These are phyloP conservation scores for Germaria angustata DNA, from an alignment of 2,888 invertebrate genomes.

Conservation along the genomic window DNA sequence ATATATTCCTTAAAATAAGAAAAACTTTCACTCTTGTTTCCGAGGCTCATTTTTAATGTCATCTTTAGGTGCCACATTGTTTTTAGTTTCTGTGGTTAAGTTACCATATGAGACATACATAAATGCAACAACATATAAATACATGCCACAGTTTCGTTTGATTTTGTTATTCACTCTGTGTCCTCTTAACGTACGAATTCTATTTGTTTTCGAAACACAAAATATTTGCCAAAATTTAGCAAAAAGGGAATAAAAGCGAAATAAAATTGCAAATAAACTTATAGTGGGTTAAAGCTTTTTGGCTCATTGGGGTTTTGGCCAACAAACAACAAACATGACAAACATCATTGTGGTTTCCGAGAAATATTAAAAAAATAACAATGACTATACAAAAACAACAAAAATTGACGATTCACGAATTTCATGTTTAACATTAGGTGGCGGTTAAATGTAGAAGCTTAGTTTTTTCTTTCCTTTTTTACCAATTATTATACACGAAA, in stretches of 20 bases:
- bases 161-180: constrained; percentile 31
- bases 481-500: constrained; percentile 33
- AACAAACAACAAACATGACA: constrained; percentile 51
- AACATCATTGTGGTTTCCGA: constrained; percentile 52
- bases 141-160: constrained; percentile 16
- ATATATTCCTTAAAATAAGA: constrained; percentile 37
- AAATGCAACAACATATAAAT: background rate
- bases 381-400: background rate
- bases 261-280: constrained; percentile 42
- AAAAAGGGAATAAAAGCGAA: background rate
- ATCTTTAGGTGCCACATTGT: constrained; percentile 51
- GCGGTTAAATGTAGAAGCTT: constrained; percentile 59
- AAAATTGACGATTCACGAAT: constrained; percentile 65
- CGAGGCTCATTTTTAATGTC: constrained; percentile 48
- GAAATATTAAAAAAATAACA: constrained; percentile 39
- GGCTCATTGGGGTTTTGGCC: constrained; percentile 41
- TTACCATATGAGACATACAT: constrained; percentile 20
- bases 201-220: constrained; percentile 44
- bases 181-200: constrained; percentile 54
- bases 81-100: background rate
- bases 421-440: constrained; percentile 66
- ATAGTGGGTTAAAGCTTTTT: constrained; percentile 40
- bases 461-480: background rate
- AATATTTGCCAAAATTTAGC: constrained; percentile 26
- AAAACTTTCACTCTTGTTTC: constrained; percentile 61